Evolutionary conservation across 2,888 invertebrate species (phyloP).

Genomic region (Luperina nickerlii): DNA sequence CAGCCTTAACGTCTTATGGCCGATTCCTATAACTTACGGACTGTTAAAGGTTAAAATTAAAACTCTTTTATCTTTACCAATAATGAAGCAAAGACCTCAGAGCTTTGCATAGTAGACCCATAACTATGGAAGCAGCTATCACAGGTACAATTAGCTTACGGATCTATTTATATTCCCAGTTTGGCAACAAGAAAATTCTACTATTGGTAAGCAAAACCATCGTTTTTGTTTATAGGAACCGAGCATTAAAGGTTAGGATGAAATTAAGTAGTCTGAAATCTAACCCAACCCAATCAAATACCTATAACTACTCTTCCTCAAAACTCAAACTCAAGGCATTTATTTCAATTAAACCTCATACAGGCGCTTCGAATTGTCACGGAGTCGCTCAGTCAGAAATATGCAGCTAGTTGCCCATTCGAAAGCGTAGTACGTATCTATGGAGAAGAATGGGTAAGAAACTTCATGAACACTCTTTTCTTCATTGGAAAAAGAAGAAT

Average conservation of each 20-base stretch:
- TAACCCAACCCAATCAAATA: neutral
- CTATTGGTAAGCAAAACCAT: too few relatives aligned
- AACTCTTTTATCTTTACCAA: too few relatives aligned
- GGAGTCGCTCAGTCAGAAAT: neutral
- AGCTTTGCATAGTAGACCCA: too few relatives aligned
- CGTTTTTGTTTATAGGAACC: too few relatives aligned
- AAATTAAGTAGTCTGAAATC: neutral
- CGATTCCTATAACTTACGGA: too few relatives aligned
- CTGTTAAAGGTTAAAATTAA: too few relatives aligned
- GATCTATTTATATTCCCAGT: too few relatives aligned
- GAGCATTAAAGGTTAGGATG: neutral
- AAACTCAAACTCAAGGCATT: too few relatives aligned
- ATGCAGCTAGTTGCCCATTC: neutral
- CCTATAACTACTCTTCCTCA: neutral
- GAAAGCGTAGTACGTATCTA: neutral
- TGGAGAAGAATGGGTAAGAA: neutral
- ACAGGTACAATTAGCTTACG: too few relatives aligned
- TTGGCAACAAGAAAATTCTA: too few relatives aligned
- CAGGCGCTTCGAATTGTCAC: neutral
- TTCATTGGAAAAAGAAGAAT: neutral
- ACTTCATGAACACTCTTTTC: neutral
- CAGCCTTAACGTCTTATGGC: neutral
- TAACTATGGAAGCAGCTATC: too few relatives aligned
- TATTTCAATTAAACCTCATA: neutral
- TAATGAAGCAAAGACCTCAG: too few relatives aligned